Percentiles rank a stretch among this genome's conserved stretches.
phyloP scores from a whole-genome alignment of 2,888 invertebrate genomes.

The Harmothoe impar region DNA sequence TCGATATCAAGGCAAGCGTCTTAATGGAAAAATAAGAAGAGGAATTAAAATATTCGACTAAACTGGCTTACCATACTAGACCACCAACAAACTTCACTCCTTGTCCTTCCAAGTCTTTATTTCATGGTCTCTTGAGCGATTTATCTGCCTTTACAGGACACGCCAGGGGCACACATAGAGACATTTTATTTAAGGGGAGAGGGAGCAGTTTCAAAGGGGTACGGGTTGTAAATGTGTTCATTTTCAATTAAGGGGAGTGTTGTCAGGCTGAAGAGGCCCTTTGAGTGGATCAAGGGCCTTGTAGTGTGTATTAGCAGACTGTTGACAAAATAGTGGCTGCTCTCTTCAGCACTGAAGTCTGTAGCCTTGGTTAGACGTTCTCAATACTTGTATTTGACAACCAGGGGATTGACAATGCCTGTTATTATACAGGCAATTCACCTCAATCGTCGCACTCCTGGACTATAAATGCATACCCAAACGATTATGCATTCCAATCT shows the following conservation, averaged over 20 bases:
- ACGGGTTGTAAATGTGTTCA: constrained; percentile 41
- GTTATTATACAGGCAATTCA: too few relatives aligned
- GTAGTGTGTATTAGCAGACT: background rate
- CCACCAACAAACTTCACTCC: background rate
- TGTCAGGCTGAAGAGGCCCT: background rate
- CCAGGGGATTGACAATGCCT: too few relatives aligned
- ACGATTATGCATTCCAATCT: too few relatives aligned
- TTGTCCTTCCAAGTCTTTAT: background rate
- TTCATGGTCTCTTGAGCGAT: constrained; percentile 23
- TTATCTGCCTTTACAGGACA: background rate
- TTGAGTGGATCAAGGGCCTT: constrained; percentile 16
- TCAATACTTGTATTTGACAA: too few relatives aligned
- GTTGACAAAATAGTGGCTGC: background rate
- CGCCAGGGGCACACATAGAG: constrained; percentile 1
- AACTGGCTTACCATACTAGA: too few relatives aligned
- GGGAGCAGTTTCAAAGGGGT: background rate
- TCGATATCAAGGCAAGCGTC: too few relatives aligned
- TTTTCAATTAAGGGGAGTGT: constrained; percentile 40
- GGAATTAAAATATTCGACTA: too few relatives aligned
- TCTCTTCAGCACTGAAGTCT: background rate
- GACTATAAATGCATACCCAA: too few relatives aligned
- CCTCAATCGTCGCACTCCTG: too few relatives aligned
- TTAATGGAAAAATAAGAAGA: too few relatives aligned
- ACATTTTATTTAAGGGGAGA: background rate
- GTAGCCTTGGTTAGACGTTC: too few relatives aligned